Evolutionary conservation across 2,113 vertebrate species (phyloP).

Genomic region (Pelecanoides urinatrix): DNA sequence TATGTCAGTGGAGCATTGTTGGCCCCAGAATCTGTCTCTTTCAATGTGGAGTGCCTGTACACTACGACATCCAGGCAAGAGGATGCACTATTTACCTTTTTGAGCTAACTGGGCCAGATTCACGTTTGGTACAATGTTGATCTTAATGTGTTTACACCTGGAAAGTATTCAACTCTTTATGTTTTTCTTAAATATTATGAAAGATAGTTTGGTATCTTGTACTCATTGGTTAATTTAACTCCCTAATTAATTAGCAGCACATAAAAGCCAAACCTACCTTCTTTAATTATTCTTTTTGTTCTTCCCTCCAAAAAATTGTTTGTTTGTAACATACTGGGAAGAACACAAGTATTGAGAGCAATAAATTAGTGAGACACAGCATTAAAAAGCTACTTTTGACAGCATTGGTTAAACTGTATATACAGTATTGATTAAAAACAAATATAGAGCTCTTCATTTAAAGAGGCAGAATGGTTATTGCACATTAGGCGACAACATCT

Average conservation of each 20-base stretch:
- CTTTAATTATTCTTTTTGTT: neutral
- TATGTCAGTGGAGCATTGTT: neutral
- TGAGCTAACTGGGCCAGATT: neutral
- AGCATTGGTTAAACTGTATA: neutral
- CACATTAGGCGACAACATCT: neutral
- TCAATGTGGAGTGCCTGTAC: neutral
- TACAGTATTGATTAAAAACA: neutral
- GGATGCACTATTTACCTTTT: neutral
- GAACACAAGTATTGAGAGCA: neutral
- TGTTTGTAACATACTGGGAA: neutral
- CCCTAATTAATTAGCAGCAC: neutral
- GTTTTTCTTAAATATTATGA: neutral
- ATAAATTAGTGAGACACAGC: neutral
- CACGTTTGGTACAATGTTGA: neutral
- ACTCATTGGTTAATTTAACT: neutral
- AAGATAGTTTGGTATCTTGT: neutral
- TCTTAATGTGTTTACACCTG: neutral
- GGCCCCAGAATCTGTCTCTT: conserved; percentile 9
- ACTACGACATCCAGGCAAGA: neutral
- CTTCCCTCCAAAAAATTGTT: neutral
- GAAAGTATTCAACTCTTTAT: neutral
- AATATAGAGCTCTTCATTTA: neutral
- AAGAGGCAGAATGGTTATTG: neutral
- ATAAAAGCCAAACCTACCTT: neutral
- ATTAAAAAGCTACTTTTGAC: neutral